Percentiles rank a stretch among this genome's conserved stretches.
Evolutionary conservation across 2,113 vertebrate genomes (phyloP).

Genomic region (Coreoperca whiteheadi): DNA sequence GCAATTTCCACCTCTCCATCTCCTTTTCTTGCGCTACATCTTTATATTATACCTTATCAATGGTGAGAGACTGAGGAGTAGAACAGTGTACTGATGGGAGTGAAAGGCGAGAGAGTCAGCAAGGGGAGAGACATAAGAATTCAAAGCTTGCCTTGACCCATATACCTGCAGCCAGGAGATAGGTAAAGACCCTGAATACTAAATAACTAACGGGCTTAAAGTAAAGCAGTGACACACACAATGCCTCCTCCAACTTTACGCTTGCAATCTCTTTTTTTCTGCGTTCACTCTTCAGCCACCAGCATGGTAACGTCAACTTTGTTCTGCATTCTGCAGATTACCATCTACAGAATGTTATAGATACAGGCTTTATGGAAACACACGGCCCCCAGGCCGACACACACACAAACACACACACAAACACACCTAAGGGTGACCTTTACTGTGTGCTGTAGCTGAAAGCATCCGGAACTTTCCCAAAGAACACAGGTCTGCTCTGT

Average conservation of each 20-base stretch:
- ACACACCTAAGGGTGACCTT: slow-evolving; percentile 4
- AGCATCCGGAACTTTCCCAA: slow-evolving; percentile 16
- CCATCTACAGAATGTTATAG: slow-evolving; percentile 9
- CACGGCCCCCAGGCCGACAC: neutral
- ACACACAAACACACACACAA: slow-evolving; percentile 33
- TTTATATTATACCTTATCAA: slow-evolving; percentile 23
- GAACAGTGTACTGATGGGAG: neutral
- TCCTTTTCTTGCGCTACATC: neutral
- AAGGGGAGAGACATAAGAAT: slow-evolving; percentile 23
- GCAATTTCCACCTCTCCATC: slow-evolving; percentile 4
- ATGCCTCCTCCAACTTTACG: neutral
- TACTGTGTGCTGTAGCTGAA: slow-evolving; percentile 7
- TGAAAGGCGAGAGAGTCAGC: neutral
- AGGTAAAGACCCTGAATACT: slow-evolving; percentile 46
- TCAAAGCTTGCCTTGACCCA: slow-evolving; percentile 63
- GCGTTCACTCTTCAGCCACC: neutral
- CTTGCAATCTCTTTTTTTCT: neutral
- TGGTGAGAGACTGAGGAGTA: neutral
- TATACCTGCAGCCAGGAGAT: slow-evolving; percentile 68
- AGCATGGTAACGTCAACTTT: neutral
- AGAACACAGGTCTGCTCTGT: slow-evolving; percentile 45
- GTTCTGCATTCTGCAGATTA: neutral
- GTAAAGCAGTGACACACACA: too few relatives aligned
- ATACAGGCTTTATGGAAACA: slow-evolving; percentile 18
- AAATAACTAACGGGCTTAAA: neutral